Conservation (phyloP, 2,113 vertebrate genomes). For the Triplophysa dalaica region DNA sequence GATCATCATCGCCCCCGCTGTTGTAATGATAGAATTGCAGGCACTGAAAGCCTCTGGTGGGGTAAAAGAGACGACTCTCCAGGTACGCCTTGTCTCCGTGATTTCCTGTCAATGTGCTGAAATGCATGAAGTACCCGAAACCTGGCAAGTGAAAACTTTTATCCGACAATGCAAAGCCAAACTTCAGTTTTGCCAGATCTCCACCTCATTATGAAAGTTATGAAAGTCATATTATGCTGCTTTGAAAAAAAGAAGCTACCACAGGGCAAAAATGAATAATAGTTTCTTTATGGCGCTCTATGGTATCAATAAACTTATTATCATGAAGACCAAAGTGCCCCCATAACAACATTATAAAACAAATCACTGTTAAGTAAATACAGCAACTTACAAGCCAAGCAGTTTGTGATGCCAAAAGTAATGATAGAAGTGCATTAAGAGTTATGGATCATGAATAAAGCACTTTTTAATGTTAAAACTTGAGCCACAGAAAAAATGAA, state of each 20-base stretch:
- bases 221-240: neutral
- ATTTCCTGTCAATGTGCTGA: constrained; percentile 66
- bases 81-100: constrained; percentile 70
- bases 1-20: constrained; percentile 71
- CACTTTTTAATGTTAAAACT: neutral
- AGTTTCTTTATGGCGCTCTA: neutral
- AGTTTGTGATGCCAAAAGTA: neutral
- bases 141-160: constrained; percentile 62
- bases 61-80: constrained; percentile 85
- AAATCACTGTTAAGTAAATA: neutral
- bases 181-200: no score
- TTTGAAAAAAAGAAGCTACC: neutral
- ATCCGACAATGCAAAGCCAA: neutral
- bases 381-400: neutral
- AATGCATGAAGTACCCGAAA: constrained; percentile 91
- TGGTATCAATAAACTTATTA: neutral
- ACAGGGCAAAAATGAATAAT: neutral
- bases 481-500: neutral
- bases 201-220: neutral
- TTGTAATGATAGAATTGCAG: constrained; percentile 90
- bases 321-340: constrained; percentile 22
- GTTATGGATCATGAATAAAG: neutral
- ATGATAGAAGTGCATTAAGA: constrained; percentile 12
- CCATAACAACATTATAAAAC: constrained; percentile 13
- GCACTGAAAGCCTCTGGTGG: constrained; percentile 85